These are phyloP conservation scores for Sipha flava DNA, from an alignment of 1,140 invertebrate genomes.

Conservation along the genomic window DNA sequence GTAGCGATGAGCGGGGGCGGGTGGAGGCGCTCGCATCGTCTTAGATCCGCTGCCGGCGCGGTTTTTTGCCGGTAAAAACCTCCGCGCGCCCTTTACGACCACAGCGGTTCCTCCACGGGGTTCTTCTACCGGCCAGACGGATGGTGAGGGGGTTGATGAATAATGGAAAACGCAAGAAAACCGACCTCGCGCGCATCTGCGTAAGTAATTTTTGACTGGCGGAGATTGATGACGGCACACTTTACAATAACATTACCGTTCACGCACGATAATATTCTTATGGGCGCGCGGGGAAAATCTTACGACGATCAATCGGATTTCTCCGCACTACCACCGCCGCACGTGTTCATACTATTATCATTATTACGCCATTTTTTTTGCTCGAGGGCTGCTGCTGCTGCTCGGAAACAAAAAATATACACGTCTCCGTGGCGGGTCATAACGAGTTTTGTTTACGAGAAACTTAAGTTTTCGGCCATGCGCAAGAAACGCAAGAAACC, in stretches of 20 bases:
- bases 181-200: slow-evolving; percentile 23
- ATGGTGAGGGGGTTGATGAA: background rate
- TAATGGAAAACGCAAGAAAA: slow-evolving; percentile 32
- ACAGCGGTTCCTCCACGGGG: background rate
- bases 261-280: background rate
- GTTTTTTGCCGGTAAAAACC: slow-evolving; percentile 2
- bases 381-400: background rate
- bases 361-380: background rate
- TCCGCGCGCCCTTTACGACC: background rate
- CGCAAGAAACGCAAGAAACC: background rate
- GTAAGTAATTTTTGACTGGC: slow-evolving; percentile 24
- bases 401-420: background rate
- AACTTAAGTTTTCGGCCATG: background rate
- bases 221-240: slow-evolving; percentile 27
- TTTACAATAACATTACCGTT: background rate
- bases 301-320: too few species aligned
- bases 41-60: background rate
- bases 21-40: background rate
- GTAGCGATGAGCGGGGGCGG: background rate
- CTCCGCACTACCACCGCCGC: too few species aligned
- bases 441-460: background rate
- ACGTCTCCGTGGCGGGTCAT: background rate
- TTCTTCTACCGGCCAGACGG: background rate
- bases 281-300: too few species aligned
- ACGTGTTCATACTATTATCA: too few species aligned